These are phyloP conservation scores for Heloderma charlesbogerti DNA, from an alignment of 2,113 vertebrate genomes.

Conservation along the genomic window DNA sequence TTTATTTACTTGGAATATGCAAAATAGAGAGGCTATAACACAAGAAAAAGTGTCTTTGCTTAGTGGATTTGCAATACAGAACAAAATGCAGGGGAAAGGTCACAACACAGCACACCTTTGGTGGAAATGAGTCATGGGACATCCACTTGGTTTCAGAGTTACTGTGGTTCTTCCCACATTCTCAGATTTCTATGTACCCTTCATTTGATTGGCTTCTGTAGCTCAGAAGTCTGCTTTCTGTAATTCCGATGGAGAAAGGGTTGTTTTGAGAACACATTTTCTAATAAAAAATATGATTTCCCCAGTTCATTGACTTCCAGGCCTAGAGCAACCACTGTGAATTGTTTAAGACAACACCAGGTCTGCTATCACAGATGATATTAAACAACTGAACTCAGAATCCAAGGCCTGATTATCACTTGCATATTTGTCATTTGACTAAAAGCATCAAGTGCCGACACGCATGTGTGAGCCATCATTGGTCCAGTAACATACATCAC, in stretches of 20 bases:
- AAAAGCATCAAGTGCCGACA: not conserved
- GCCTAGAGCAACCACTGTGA: not conserved
- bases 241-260: not conserved
- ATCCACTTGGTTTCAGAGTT: not conserved
- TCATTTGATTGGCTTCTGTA: not conserved
- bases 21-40: not conserved
- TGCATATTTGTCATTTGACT: not conserved
- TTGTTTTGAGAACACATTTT: not conserved
- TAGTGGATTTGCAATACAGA: not conserved
- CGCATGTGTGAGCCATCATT: not conserved
- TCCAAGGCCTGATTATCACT: not conserved
- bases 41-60: not conserved
- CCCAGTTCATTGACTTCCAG: not conserved
- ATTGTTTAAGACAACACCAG: not conserved
- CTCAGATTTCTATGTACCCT: not conserved
- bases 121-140: not conserved
- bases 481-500: not conserved
- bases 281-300: not conserved
- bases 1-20: not conserved
- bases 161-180: not conserved
- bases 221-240: not conserved
- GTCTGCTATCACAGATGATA: not conserved
- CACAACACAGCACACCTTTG: not conserved
- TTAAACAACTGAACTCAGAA: not conserved
- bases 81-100: not conserved